phyloP scores from a whole-genome alignment of 2,888 invertebrate genomes.

The Germaria angustata region DNA sequence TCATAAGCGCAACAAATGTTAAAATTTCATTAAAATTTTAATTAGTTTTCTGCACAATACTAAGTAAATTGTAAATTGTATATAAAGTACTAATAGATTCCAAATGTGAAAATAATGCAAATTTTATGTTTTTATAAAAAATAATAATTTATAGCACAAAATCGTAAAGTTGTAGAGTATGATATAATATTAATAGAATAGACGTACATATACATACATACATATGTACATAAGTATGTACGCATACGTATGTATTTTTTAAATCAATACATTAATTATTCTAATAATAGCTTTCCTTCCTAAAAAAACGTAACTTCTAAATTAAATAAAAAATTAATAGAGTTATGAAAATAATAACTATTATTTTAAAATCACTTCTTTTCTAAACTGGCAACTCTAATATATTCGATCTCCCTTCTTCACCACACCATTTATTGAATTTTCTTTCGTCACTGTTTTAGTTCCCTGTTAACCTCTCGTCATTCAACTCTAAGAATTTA shows the following conservation, averaged over 20 bases:
- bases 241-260: no score
- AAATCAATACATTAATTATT: no score
- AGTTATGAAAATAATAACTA: no score
- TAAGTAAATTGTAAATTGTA: not conserved
- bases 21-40: not conserved
- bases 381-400: not conserved
- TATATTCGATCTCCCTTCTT: not conserved
- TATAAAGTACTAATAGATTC: constrained; percentile 1
- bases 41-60: not conserved
- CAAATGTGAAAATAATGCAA: constrained; percentile 19
- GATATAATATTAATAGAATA: no score
- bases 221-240: no score
- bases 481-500: not conserved
- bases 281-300: no score
- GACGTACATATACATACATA: no score
- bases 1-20: not conserved
- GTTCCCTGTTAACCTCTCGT: not conserved
- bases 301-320: no score
- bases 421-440: not conserved
- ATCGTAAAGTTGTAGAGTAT: no score
- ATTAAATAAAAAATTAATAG: no score
- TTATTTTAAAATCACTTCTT: no score
- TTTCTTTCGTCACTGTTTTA: not conserved
- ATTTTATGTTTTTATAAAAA: constrained; percentile 4
- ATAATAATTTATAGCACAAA: no score